phyloP scores from a whole-genome alignment of 2,888 invertebrate genomes.

The Leptogaster cylindrica region DNA sequence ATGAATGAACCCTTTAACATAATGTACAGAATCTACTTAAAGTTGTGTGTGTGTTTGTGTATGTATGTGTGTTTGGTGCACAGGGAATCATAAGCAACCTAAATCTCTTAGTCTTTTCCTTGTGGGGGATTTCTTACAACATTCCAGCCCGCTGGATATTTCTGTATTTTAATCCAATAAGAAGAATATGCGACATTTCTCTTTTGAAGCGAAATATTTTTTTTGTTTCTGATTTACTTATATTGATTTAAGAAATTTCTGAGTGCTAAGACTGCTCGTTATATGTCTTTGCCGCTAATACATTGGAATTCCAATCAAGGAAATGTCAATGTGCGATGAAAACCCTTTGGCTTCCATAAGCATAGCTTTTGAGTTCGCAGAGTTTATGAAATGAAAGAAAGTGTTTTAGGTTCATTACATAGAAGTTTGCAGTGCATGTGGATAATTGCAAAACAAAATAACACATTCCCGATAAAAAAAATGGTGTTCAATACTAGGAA shows the following conservation, averaged over 20 bases:
- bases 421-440: constrained; percentile 12
- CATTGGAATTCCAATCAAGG: constrained; percentile 37
- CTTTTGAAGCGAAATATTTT: constrained; percentile 23
- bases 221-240: constrained; percentile 39
- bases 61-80: background rate
- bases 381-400: too few species aligned
- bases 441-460: too few species aligned
- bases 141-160: constrained; percentile 47
- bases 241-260: constrained; percentile 45
- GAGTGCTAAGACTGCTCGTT: constrained; percentile 39
- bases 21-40: constrained; percentile 8
- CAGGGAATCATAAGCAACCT: constrained; percentile 45
- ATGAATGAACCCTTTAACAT: constrained; percentile 19
- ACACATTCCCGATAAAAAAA: too few species aligned
- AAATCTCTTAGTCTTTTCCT: constrained; percentile 50
- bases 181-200: constrained; percentile 46
- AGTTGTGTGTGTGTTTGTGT: background rate
- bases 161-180: constrained; percentile 53
- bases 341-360: background rate
- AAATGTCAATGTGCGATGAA: constrained; percentile 20
- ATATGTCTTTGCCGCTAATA: constrained; percentile 31
- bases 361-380: too few species aligned
- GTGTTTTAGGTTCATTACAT: constrained; percentile 26
- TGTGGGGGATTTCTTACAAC: constrained; percentile 49
- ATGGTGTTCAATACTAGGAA: too few species aligned